Evolutionary conservation across 2,888 invertebrate species (phyloP).

Genomic region (Brachyptera risi): DNA sequence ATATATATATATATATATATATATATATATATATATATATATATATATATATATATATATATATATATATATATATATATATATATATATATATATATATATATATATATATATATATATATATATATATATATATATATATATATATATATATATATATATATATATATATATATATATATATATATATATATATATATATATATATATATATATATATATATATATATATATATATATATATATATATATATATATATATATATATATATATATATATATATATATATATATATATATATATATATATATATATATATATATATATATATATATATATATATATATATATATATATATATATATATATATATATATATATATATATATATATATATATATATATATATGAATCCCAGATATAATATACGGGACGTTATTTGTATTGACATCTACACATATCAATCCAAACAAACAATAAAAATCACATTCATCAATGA

Average conservation of each 20-base stretch:
- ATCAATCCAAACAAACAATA: too few relatives aligned
- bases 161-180: too few relatives aligned
- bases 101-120: not conserved
- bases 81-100: too few relatives aligned
- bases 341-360: slow-evolving; percentile 5
- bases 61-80: not conserved
- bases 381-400: slow-evolving; percentile 10
- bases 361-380: not conserved
- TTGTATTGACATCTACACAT: too few relatives aligned
- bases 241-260: too few relatives aligned
- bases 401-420: not conserved
- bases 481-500: too few relatives aligned
- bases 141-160: not conserved
- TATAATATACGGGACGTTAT: too few relatives aligned
- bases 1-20: too few relatives aligned
- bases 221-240: not conserved
- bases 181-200: not conserved
- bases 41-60: slow-evolving; percentile 7
- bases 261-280: not conserved
- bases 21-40: not conserved
- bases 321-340: too few relatives aligned
- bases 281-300: slow-evolving; percentile 7
- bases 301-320: not conserved
- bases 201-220: slow-evolving; percentile 7
- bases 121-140: slow-evolving; percentile 7